A percentile compares a stretch with the other conserved stretches of the same genome.
phyloP scores from a whole-genome alignment of 2,113 vertebrate genomes.

The Talpa occidentalis region DNA sequence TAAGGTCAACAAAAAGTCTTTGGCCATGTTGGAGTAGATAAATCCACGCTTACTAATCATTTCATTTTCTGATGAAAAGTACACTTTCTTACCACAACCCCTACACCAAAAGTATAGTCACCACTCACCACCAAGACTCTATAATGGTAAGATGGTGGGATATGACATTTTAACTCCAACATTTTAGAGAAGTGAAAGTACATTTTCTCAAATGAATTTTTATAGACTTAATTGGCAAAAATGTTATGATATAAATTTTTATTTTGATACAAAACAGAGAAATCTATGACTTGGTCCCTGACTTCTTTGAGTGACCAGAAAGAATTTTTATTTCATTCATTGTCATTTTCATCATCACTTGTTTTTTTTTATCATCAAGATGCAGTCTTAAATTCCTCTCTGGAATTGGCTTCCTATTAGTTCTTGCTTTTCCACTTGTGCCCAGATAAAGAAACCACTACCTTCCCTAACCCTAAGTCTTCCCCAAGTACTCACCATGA shows the following conservation, averaged over 20 bases:
- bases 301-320: background rate
- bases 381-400: background rate
- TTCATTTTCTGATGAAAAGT: background rate
- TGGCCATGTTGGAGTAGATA: background rate
- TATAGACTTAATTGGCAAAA: background rate
- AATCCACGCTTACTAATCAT: background rate
- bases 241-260: background rate
- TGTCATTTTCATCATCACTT: background rate
- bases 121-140: no score
- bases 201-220: constrained; percentile 15
- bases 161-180: no score
- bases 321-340: background rate
- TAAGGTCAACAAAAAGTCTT: constrained; percentile 5
- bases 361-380: background rate
- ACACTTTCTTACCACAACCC: no score
- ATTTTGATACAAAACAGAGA: constrained; percentile 2
- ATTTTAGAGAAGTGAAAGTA: no score
- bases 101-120: no score
- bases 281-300: background rate
- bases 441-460: background rate
- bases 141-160: no score
- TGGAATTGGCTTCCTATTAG: background rate
- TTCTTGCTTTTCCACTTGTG: background rate
- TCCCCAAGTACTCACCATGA: constrained; percentile 34
- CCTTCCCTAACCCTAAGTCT: background rate